Percentiles rank a stretch among this genome's conserved stretches.
Evolutionary conservation across 1,140 invertebrate species (phyloP).

Genomic region (Ooceraea biroi): DNA sequence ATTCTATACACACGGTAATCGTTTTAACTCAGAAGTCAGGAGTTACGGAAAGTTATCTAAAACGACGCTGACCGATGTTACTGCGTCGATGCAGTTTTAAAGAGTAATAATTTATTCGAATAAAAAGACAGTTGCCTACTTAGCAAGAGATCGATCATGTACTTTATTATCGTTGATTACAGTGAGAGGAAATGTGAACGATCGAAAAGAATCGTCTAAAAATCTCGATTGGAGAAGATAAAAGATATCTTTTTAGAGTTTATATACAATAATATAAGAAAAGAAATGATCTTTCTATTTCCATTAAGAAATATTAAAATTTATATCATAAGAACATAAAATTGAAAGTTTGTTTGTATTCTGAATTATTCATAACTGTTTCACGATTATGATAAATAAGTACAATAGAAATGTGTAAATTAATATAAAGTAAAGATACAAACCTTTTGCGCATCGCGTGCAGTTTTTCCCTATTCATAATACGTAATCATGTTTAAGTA

Average conservation of each 20-base stretch:
- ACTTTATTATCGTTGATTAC: neutral
- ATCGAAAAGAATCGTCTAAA: too few species aligned
- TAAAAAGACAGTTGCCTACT: neutral
- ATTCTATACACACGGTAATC: slow-evolving; percentile 5
- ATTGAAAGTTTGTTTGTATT: too few species aligned
- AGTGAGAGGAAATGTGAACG: too few species aligned
- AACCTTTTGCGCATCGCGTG: too few species aligned
- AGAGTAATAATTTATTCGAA: neutral
- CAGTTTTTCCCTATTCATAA: too few species aligned
- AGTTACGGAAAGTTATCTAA: neutral
- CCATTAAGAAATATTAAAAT: too few species aligned
- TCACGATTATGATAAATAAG: too few species aligned
- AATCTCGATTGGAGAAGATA: neutral
- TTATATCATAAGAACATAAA: too few species aligned
- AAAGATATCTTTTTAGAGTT: neutral
- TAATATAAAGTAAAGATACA: too few species aligned
- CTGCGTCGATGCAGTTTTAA: slow-evolving; percentile 13
- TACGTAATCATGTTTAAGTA: neutral
- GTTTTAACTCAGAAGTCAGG: neutral
- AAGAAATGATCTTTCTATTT: neutral
- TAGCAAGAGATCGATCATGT: neutral
- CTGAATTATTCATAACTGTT: too few species aligned
- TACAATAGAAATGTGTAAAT: too few species aligned
- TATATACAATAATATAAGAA: neutral
- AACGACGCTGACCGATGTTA: slow-evolving; percentile 24